phyloP scores from a whole-genome alignment of 1,140 invertebrate species.

The Brachionus manjavacas region DNA sequence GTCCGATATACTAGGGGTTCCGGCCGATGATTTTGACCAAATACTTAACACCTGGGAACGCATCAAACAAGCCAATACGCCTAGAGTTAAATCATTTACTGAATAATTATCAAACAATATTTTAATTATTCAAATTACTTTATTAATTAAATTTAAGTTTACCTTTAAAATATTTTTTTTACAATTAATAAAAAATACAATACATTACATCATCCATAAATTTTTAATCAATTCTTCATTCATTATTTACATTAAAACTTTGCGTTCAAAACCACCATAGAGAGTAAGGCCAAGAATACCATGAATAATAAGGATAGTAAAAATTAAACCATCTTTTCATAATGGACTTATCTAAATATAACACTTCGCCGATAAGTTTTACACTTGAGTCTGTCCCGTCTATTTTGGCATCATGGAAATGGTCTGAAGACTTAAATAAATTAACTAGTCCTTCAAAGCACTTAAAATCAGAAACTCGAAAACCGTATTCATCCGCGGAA shows the following conservation, averaged over 20 bases:
- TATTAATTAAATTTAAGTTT: neutral
- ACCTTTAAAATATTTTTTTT: neutral
- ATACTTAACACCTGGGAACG: conserved; percentile 24
- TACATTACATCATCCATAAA: neutral
- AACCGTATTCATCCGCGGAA: neutral
- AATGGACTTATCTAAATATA: conserved; percentile 15
- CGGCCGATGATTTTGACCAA: conserved; percentile 25
- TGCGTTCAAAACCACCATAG: neutral
- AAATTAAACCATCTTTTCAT: neutral
- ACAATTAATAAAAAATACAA: neutral
- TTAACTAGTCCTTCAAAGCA: neutral
- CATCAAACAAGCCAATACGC: conserved; percentile 23
- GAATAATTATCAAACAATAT: neutral
- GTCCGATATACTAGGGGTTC: conserved; percentile 19
- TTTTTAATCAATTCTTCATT: neutral
- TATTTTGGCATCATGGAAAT: neutral
- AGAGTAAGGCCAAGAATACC: neutral
- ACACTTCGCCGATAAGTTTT: neutral
- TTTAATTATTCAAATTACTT: neutral
- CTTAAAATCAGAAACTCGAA: neutral
- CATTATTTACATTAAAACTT: neutral
- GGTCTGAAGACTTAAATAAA: neutral
- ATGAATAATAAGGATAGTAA: neutral
- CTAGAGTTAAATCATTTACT: neutral
- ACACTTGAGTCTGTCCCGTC: neutral